Percentiles rank a stretch among this genome's conserved stretches.
phyloP scores from a whole-genome alignment of 35 echinoderm and acorn worm genomes.

The Amphiura filiformis region DNA sequence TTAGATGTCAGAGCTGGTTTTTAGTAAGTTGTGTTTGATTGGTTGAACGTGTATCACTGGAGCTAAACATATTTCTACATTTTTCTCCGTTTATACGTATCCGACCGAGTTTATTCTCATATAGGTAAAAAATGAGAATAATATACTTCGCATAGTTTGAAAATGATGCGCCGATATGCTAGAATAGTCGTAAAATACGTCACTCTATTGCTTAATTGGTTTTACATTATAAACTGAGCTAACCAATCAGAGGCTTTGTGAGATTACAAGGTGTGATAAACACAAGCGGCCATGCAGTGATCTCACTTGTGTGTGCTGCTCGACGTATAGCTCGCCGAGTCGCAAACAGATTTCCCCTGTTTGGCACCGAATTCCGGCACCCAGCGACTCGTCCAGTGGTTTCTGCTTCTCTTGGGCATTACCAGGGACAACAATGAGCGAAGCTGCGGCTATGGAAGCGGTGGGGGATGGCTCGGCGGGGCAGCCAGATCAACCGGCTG shows the following conservation, averaged over 20 bases:
- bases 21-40: no score
- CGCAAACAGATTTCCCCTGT: conserved; percentile 1
- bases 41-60: no score
- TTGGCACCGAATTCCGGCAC: conserved; percentile 16
- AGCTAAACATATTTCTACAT: no score
- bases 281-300: conserved; percentile 1
- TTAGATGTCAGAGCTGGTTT: no score
- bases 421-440: conserved; percentile 46
- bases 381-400: conserved; percentile 39
- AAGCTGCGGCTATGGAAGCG: conserved; percentile 44
- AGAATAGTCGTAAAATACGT: no score
- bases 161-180: no score
- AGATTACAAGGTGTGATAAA: neutral
- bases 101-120: no score
- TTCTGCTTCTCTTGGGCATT: conserved; percentile 6
- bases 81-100: no score
- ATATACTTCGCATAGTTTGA: no score
- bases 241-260: neutral
- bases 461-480: conserved; percentile 18
- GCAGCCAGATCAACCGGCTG: conserved; percentile 18
- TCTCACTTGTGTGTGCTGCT: conserved; percentile 6
- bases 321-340: neutral
- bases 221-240: no score
- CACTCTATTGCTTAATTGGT: no score
- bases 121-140: no score